A percentile compares a stretch with the other conserved stretches of the same genome.
Evolutionary conservation across 2,113 vertebrate genomes (phyloP).

Genomic region (Anas platyrhynchos): DNA sequence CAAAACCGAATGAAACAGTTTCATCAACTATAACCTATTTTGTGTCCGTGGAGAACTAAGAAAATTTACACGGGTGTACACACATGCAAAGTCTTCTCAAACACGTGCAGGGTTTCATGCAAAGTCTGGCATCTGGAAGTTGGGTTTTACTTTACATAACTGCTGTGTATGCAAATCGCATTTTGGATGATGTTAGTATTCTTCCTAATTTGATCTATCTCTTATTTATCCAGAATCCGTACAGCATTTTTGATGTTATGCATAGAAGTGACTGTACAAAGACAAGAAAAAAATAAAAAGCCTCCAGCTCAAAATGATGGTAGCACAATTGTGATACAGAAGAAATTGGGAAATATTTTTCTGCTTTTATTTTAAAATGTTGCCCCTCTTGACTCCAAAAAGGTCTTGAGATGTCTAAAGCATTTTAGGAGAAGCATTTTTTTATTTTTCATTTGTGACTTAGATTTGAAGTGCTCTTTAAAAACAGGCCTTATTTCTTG

Average conservation of each 20-base stretch:
- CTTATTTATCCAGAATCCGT: not conserved
- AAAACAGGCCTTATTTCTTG: conserved; percentile 43
- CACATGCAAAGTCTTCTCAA: not conserved
- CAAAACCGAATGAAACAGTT: not conserved
- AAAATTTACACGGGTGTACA: not conserved
- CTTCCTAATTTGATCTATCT: not conserved
- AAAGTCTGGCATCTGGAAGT: not conserved
- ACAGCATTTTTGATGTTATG: not conserved
- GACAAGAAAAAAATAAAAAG: not conserved
- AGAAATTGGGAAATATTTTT: not conserved
- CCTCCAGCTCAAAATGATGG: not conserved
- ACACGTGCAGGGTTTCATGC: not conserved
- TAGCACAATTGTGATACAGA: not conserved
- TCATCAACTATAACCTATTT: not conserved
- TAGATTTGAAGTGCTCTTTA: conserved; percentile 44
- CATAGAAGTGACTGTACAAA: not conserved
- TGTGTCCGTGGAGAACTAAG: not conserved
- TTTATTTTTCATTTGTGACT: conserved; percentile 11
- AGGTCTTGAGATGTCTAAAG: not conserved
- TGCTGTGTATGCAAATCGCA: not conserved
- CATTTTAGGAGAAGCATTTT: conserved; percentile 21
- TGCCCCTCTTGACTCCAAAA: not conserved
- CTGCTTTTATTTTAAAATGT: not conserved
- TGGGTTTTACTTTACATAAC: not conserved
- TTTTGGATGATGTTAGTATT: not conserved